Evolutionary conservation across 2,888 invertebrate genomes (phyloP).

Genomic region (Rotaria magnacalcarata): DNA sequence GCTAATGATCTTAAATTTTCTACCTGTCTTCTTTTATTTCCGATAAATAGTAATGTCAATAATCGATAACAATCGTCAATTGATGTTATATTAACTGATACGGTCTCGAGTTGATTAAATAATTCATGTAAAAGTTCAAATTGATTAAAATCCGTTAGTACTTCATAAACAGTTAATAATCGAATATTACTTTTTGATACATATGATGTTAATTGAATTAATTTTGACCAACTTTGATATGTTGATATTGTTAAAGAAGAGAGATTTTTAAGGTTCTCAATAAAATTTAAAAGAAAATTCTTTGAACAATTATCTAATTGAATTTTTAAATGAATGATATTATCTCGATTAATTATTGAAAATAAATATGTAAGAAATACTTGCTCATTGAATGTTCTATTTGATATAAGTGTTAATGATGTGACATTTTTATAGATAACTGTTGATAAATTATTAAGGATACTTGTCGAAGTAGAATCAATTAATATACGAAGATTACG

Average conservation of each 20-base stretch:
- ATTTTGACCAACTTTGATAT: not conserved
- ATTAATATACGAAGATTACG: constrained; percentile 13
- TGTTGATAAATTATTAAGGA: not conserved
- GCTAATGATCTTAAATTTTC: not conserved
- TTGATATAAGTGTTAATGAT: not conserved
- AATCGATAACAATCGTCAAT: constrained; percentile 2
- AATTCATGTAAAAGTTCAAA: not conserved
- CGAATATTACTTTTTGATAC: not conserved
- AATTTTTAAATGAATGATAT: not conserved
- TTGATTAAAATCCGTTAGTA: not conserved
- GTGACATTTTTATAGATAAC: not conserved
- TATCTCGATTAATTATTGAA: not conserved
- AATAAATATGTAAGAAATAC: not conserved
- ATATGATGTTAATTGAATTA: not conserved
- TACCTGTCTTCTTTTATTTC: not conserved
- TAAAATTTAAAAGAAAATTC: not conserved
- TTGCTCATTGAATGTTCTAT: constrained; percentile 11
- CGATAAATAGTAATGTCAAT: not conserved
- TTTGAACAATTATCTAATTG: not conserved
- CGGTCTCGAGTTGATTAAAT: not conserved
- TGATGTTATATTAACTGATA: not conserved
- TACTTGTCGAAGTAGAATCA: not conserved
- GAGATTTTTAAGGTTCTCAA: not conserved
- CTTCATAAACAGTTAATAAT: not conserved
- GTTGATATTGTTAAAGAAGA: not conserved